Evolutionary conservation across 2,113 vertebrate genomes (phyloP).

Genomic region (Todiramphus chloris): DNA sequence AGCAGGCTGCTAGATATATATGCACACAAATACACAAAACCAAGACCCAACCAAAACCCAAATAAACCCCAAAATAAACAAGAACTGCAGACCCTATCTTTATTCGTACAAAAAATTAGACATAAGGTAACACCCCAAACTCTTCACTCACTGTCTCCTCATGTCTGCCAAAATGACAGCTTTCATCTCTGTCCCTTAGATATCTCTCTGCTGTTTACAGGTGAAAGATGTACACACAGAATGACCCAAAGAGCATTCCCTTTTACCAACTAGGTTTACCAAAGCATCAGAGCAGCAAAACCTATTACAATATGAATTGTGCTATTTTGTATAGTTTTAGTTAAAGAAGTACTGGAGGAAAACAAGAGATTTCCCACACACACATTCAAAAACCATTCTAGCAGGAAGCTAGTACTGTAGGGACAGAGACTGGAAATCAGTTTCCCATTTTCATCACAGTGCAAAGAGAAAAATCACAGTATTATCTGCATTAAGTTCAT

Average conservation of each 20-base stretch:
- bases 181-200: background rate
- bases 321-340: background rate
- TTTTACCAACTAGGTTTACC: background rate
- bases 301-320: rapidly evolving
- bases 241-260: background rate
- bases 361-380: background rate
- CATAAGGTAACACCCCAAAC: background rate
- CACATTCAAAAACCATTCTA: background rate
- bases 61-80: background rate
- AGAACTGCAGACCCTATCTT: background rate
- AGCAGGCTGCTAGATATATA: background rate
- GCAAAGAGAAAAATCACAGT: background rate
- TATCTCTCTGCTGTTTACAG: background rate
- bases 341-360: background rate
- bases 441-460: background rate
- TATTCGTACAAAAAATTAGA: background rate
- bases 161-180: background rate
- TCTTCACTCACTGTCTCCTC: background rate
- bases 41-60: background rate
- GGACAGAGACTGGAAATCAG: background rate
- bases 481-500: conserved; percentile 15
- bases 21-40: background rate
- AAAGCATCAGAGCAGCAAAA: background rate
- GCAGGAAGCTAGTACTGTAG: background rate
- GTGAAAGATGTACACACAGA: background rate